Base-by-base conservation (phyloP, 2,113 vertebrate genomes). In the Sisor rabdophorus region DNA sequence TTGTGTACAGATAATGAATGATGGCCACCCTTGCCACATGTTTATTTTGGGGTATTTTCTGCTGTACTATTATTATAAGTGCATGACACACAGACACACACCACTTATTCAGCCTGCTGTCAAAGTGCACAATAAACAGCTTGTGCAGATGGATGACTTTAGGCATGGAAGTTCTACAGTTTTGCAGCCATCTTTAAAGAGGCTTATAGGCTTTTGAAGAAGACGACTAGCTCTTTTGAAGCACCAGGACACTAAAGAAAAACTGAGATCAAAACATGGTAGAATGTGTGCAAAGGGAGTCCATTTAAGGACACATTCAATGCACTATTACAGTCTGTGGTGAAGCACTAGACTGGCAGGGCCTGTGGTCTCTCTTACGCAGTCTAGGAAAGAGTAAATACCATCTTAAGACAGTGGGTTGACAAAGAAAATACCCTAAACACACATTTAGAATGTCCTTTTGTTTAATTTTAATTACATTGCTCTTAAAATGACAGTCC, bases 291-390 rank as follows among this genome's bases (percentile, higher is more conserved):
- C 70, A 74, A 71, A 77, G 61, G 55, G 54, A 53, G 53, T 53
- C 59, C 67, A 40, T 78, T 81, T 75, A 83, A 69, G 73, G 79
- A 58, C 60, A 76, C 73, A 81, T 81, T 79, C 81, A 71, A 84
- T 79, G 77, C 76, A 65, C 58, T 70, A 71, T 81, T 71, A 77
- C 82, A 81, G 70, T 81, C 79, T 73, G 63, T 36, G 56, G 26
- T 74, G 30, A 64, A 77, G 64, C 50, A 64, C 54, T 63, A 44
- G 74, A 69, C 17, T 26, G 44, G 54, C 68, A 73, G 64, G 63
- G 48, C 68, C 20, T 70, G 60, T 44, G 68, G 54, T 80, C 77
- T 54, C 77, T 67, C 63, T 75, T 26, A 64, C 4, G 13, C 12
- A 50, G 56, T 55, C 60, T 44, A 53, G 72, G 3, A 59, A 69